Base-by-base conservation (phyloP, 2,888 invertebrate genomes). In the Aromia moschata region DNA sequence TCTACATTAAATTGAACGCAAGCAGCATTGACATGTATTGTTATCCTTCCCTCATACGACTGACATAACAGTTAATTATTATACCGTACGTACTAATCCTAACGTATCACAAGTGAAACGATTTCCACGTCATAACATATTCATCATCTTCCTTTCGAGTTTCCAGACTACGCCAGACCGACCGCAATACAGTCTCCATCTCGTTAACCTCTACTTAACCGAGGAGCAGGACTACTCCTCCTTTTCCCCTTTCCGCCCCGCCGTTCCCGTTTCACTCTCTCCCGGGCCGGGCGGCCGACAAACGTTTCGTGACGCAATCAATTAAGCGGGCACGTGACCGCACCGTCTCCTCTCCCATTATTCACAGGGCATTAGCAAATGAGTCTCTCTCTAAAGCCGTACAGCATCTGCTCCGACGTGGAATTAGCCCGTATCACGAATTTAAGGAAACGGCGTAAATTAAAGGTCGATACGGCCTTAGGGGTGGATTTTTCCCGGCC, bases 291-390 rank as follows among this genome's bases (percentile, higher is more conserved):
- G 31, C 59, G 51, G 44, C 49, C 59, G 17, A 37, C 59, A 54
- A 46, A 65, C 60, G 55, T 68, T 70, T 70, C 70, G 71, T 74
- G 74, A 71, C 68, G 70, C 69, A 71, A 72, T 73, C 72, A 74
- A 74, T 74, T 74, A 73, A 60, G 58, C 36, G 43, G 45, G 67
- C 74, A 73, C 72, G 72, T 73, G 73, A 73, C 71, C 65, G 56
- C 60, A 59, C 56, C 62, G 46, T 56, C 53, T 62, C 60, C 46
- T 53, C 56, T 47, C 64, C 69, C 69, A 72, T 74, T 73, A 73
- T 72, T 72, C 73, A 73, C 64, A 56, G 58, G 64, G 70, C 72
- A 74, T 74, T 74, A 74, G 74, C 62, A 71, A 72, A 74, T 74
- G 72, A 73, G 67, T 64, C 58, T 60, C 41, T 64, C 58, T 60